Base-by-base conservation (phyloP, 1,140 invertebrate genomes). In the Sitobion miscanthi region DNA sequence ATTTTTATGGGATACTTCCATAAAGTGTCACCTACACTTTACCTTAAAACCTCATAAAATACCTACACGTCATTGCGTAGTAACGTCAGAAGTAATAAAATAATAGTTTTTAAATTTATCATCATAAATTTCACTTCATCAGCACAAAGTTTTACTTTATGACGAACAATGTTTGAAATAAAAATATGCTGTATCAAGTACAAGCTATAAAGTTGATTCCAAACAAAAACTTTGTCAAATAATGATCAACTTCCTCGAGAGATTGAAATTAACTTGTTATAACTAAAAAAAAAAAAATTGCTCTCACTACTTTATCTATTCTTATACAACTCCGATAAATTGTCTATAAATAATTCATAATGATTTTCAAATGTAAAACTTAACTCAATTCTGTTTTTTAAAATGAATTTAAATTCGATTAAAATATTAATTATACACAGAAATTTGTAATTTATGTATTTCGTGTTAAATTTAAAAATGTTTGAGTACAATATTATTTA, bases 41-140 rank as follows among this genome's bases (percentile, higher is more conserved):
- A 17, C 30, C 3, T 77, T 77, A n/a, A n/a, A n/a, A n/a, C 30
- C 30, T 52, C 47, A 14, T 49, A 6, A 49, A 87, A 49, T 87
- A n/a, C 77, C 35, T 38, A 49, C 85, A 17, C 45, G 25, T 87
- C 85, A 20, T 25, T 23, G 20, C 2, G 82, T 42, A 23, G 0
- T 69, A 77, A 77, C 35, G 77, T 38, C 42, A 86, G 23, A 45
- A 30, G 42, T 45, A 52, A 52, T 52, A 54, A 52, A 88, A 52
- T 54, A n/a, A 2, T 88, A 88, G n/a, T 88, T n/a, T 88, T 54
- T 21, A 88, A 88, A 88, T 52, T 23, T 52, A 52, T 86, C 85
- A 86, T 30, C 25, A 86, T 47, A 45, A 86, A 30, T 86, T 86
- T 86, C 11, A 87, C 45, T 49, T 87, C 86, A 17, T 87, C 14